These are phyloP conservation scores for Diarsia brunnea DNA, from an alignment of 2,888 invertebrate genomes.

Conservation along the genomic window DNA sequence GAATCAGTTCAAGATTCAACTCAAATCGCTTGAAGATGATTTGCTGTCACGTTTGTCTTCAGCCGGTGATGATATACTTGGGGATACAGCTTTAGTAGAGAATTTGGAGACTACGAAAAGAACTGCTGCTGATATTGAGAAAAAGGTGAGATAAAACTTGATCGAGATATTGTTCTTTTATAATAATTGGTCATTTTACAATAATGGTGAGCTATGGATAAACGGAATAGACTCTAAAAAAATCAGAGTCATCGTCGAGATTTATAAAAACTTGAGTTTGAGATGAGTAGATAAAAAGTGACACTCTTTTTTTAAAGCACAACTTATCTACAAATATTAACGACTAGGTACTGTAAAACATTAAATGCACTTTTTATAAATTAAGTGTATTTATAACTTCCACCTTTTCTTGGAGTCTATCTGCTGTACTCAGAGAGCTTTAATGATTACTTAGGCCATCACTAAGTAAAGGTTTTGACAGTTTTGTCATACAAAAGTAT, in stretches of 20 bases:
- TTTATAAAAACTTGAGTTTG: not conserved
- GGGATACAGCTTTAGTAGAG: conserved; percentile 98
- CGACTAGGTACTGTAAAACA: not conserved
- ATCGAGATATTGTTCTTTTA: not conserved
- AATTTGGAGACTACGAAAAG: conserved; percentile 98
- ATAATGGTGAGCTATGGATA: not conserved
- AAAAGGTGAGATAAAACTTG: conserved; percentile 90
- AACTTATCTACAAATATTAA: not conserved
- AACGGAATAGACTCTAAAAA: not conserved
- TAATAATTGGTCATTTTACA: not conserved
- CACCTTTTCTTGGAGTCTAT: too few relatives aligned
- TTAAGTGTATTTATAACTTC: not conserved
- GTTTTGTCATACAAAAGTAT: too few relatives aligned
- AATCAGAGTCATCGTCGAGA: not conserved
- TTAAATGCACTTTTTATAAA: not conserved
- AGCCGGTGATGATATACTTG: conserved; percentile 97
- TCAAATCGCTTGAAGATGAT: conserved; percentile 98
- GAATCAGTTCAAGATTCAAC: conserved; percentile 98
- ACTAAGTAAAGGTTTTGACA: too few relatives aligned
- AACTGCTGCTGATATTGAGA: conserved; percentile 98
- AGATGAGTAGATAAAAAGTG: not conserved
- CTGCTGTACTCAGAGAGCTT: too few relatives aligned
- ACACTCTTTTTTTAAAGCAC: not conserved
- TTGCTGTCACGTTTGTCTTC: conserved; percentile 97
- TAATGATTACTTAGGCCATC: too few relatives aligned